Percentiles rank a stretch among this genome's conserved stretches.
phyloP scores from a whole-genome alignment of 2,888 invertebrate species.

The Xestoiulus laeticollis region DNA sequence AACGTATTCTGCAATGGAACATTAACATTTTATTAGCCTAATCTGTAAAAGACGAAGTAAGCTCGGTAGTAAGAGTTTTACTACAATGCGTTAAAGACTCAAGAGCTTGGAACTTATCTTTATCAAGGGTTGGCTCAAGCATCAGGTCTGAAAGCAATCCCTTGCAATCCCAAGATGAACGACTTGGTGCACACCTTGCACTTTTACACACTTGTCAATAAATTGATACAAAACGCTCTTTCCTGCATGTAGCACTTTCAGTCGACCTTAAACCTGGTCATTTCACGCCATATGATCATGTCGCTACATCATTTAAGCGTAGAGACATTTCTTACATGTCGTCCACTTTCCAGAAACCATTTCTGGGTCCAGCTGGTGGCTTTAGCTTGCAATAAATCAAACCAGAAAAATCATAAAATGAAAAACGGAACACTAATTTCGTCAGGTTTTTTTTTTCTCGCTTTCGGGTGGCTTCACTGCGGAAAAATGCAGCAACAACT shows the following conservation, averaged over 20 bases:
- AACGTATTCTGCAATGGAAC: too few relatives aligned
- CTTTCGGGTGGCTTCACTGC: not conserved
- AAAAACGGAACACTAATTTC: not conserved
- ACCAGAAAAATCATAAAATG: not conserved
- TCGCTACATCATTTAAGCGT: not conserved
- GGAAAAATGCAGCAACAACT: not conserved
- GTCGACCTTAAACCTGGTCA: not conserved
- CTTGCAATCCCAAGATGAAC: not conserved
- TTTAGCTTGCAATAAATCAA: not conserved
- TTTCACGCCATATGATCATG: constrained; percentile 3
- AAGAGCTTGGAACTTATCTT: too few relatives aligned
- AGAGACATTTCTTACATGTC: not conserved
- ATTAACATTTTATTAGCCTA: too few relatives aligned
- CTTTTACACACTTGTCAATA: not conserved
- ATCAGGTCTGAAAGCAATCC: not conserved
- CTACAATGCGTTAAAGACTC: too few relatives aligned
- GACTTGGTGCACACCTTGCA: not conserved
- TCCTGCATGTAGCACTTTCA: not conserved
- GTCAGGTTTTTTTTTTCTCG: not conserved
- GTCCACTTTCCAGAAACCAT: not conserved
- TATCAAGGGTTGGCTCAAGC: not conserved
- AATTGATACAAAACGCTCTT: not conserved
- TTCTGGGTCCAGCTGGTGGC: not conserved
- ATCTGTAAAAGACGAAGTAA: too few relatives aligned
- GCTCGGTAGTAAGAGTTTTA: too few relatives aligned